Evolutionary conservation across 1,140 invertebrate genomes (phyloP).

Genomic region (Bombus superbus): DNA sequence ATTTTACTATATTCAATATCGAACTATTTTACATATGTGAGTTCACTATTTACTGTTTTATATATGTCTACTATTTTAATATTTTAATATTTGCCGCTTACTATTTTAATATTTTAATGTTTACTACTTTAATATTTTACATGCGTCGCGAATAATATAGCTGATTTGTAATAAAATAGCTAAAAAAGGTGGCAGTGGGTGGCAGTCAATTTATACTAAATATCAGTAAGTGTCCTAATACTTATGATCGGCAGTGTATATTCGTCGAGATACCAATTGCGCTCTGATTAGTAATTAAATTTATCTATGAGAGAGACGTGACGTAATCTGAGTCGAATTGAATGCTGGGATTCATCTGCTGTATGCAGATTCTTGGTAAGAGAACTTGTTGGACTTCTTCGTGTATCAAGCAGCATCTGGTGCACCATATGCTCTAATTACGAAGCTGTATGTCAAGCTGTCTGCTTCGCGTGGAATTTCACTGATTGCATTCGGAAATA

Average conservation of each 20-base stretch:
- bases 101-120: too few species aligned
- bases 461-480: not conserved
- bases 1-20: too few species aligned
- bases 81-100: too few species aligned
- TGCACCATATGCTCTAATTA: not conserved
- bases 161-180: too few species aligned
- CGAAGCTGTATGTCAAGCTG: not conserved
- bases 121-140: too few species aligned
- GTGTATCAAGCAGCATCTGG: too few species aligned
- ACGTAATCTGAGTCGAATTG: not conserved
- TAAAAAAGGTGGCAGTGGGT: too few species aligned
- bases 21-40: too few species aligned
- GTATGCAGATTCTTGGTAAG: not conserved
- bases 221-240: not conserved
- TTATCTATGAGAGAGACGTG: not conserved
- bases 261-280: not conserved
- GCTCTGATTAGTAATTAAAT: slow-evolving; percentile 31
- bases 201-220: not conserved
- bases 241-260: not conserved
- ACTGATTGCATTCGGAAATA: not conserved
- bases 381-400: not conserved
- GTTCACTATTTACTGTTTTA: too few species aligned
- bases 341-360: too few species aligned
- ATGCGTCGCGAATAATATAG: too few species aligned
- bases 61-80: too few species aligned